Base-by-base conservation (phyloP, 2,888 invertebrate genomes). In the Saturnia japonica region DNA sequence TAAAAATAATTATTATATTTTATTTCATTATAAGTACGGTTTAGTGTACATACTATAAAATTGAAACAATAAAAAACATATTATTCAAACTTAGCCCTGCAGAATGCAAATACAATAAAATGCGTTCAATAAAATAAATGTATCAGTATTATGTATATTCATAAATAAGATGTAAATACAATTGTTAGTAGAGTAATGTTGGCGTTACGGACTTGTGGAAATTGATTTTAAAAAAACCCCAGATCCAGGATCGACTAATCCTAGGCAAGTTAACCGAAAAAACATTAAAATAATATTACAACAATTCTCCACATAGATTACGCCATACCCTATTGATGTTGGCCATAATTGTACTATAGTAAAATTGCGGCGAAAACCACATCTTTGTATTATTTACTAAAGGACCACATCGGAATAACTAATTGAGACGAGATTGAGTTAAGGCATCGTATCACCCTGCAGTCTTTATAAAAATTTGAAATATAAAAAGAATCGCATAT, bases 1-100 rank as follows among this genome's bases (percentile, higher is more conserved):
- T 86, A 80, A 90, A 91, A 91, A 91, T 91, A 91, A 88, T 85
- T 83, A 78, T 88, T 90, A 87, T 90, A 91, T 87, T 90, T 88
- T 82, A 88, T 87, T 87, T 87, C 82, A 88, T 84, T 77, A 85
- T 90, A 91, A 89, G 91, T 91, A 90, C 88, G 88, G 81, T 84
- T 85, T 82, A 88, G 81, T 85, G 86, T 86, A 86, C 80, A 80
- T 84, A 77, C 81, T 77, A 84, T 76, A 85, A 85, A 85, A 81
- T 80, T 76, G 77, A 81, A 84, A 87, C 85, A 83, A 82, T 88
- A 88, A 75, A 88, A 87, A 86, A 85, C 90, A 89, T 86, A 88
- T 88, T 87, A 62, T 45, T 40, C 67, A 42, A 45, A 19, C 7
- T 71, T 62, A 71, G 40, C 68, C 57, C 47, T 68, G 70, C 60